These are phyloP conservation scores for Ondatra zibethicus DNA, from an alignment of 2,113 vertebrate species.

Conservation along the genomic window DNA sequence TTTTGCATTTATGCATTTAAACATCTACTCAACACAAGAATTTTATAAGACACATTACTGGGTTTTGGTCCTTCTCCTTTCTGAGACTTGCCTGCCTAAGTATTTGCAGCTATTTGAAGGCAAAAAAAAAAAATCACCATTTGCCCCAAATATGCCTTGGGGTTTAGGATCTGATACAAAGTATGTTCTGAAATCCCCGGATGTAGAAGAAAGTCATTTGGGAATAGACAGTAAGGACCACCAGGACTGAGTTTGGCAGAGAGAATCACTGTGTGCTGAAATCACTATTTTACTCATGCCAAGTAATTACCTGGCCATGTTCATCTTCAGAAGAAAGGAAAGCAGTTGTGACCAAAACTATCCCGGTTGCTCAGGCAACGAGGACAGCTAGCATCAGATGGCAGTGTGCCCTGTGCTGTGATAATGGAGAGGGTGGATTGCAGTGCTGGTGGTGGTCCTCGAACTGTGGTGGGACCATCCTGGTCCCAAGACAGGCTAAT, in stretches of 20 bases:
- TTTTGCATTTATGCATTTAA: background rate
- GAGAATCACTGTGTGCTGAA: slow-evolving; percentile 5
- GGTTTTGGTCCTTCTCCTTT: background rate
- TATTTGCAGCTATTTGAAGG: background rate
- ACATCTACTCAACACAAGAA: background rate
- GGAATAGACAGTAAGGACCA: background rate
- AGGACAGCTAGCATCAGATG: background rate
- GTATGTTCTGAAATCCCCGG: background rate
- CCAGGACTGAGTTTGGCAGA: slow-evolving; percentile 17
- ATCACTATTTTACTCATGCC: slow-evolving; percentile 39
- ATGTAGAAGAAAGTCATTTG: slow-evolving; percentile 6
- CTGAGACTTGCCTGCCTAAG: background rate
- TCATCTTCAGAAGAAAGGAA: slow-evolving; percentile 38
- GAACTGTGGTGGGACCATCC: background rate
- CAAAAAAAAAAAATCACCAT: background rate
- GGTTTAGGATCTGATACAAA: background rate
- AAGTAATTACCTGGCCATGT: background rate
- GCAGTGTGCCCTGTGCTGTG: background rate
- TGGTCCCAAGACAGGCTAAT: background rate
- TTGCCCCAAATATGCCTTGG: background rate
- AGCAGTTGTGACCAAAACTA: slow-evolving; percentile 3
- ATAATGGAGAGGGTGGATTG: background rate
- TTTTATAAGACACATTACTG: background rate
- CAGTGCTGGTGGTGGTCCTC: background rate
- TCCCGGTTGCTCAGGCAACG: background rate